Evolutionary conservation across 1,140 invertebrate species (phyloP), one percentile per base, ranked within the genome.

Genomic region (Schlechtendalia chinensis): DNA sequence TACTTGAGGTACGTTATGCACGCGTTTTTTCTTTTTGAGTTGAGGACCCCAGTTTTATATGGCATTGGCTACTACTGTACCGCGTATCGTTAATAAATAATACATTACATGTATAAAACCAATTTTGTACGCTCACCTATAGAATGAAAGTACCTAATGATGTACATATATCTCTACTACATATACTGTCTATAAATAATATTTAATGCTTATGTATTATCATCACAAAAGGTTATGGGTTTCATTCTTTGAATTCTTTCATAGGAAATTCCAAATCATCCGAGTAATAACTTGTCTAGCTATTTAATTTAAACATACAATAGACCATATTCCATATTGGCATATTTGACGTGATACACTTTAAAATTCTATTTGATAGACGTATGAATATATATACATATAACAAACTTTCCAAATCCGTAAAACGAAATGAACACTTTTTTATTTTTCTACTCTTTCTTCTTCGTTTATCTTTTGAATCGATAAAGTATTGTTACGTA

Each of bases 401-500:
- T 29, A 69, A 69, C 19, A 47, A 45, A 69, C 65, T 69, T 69
- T 69, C 65, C 39, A 69, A 69, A 69, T 69, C 32, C 65, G 24
- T 24, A 27, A 22, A 19, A 47, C 12, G 22, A 47, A 69, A 47
- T 69, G 39, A 69, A 69, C 39, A 47, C 14, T 5, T 8, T 24
- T 11, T n/a, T n/a, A n/a, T n/a, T n/a, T n/a, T n/a, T n/a, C n/a
- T n/a, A n/a, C n/a, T n/a, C n/a, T n/a, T n/a, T n/a, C n/a, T n/a
- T n/a, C n/a, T n/a, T 22, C 22, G 16, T 47, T n/a, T 47, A 24
- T 39, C 17, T 3, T 22, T 1, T 3, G 12, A 69, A 69, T 69
- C 24, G n/a, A 24, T 12, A n/a, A n/a, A n/a, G n/a, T 19, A 45
- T 32, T 67, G 10, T 45, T 22, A 22, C n/a, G 5, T 19, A 32